Percentiles rank a stretch among this genome's conserved stretches.
These are phyloP conservation scores for Priapulus caudatus DNA, from an alignment of 2,888 invertebrate genomes.

Conservation along the genomic window DNA sequence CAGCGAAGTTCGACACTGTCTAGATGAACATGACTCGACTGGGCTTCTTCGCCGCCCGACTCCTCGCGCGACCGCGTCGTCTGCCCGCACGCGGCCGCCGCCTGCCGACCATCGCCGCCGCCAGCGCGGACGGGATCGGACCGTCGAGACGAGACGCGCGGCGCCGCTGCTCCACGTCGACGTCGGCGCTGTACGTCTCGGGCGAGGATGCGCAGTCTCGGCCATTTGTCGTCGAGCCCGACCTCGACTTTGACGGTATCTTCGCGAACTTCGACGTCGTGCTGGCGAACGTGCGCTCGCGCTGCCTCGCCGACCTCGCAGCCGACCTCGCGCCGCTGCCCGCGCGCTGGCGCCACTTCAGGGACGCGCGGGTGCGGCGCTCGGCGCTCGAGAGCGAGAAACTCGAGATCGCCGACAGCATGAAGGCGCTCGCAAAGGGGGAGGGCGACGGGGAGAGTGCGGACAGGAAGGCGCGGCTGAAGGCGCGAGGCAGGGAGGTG, in stretches of 20 bases:
- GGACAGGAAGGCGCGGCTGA: too few species aligned
- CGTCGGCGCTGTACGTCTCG: background rate
- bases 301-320: background rate
- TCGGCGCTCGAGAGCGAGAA: background rate
- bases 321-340: background rate
- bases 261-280: background rate
- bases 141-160: too few species aligned
- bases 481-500: background rate
- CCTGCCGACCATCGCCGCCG: too few species aligned
- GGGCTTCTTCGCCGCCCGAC: too few species aligned
- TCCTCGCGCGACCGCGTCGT: too few species aligned
- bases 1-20: too few species aligned
- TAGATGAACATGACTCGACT: too few species aligned
- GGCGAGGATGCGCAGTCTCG: background rate
- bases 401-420: background rate
- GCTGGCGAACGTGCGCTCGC: background rate
- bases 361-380: too few species aligned
- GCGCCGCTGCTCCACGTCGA: too few species aligned
- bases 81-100: too few species aligned
- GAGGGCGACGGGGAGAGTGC: background rate
- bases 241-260: background rate
- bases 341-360: background rate
- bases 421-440: background rate
- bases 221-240: background rate
- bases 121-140: too few species aligned